phyloP scores from a whole-genome alignment of 2,113 vertebrate species.

The Gallinago media region DNA sequence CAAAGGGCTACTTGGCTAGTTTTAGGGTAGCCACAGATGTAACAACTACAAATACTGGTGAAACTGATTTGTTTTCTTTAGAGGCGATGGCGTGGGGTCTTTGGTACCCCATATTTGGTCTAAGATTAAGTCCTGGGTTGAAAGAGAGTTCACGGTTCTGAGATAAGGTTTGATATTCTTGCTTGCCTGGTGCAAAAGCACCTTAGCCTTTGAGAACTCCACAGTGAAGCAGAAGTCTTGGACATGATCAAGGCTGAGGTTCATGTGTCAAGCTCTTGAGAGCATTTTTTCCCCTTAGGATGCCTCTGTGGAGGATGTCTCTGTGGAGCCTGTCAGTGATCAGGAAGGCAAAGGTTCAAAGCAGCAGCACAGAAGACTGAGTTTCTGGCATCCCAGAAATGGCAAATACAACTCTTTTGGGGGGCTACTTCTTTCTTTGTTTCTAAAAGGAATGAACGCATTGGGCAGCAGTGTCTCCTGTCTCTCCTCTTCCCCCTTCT shows the following conservation, averaged over 20 bases:
- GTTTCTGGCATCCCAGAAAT: not conserved
- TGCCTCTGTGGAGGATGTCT: not conserved
- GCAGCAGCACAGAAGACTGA: not conserved
- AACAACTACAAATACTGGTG: not conserved
- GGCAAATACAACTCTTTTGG: not conserved
- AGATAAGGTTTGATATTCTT: not conserved
- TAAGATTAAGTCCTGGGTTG: not conserved
- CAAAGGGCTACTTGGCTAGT: not conserved
- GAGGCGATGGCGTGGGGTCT: not conserved
- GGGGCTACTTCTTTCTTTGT: not conserved
- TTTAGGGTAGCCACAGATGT: not conserved
- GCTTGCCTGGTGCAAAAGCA: not conserved
- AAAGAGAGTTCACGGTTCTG: not conserved
- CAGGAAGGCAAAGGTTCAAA: not conserved
- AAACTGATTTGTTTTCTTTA: not conserved
- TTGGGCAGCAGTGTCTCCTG: not conserved
- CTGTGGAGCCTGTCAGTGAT: not conserved
- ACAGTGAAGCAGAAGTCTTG: not conserved
- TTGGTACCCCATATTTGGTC: not conserved
- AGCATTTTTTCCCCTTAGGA: not conserved
- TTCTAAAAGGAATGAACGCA: not conserved
- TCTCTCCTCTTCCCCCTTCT: not conserved
- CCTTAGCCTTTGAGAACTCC: not conserved
- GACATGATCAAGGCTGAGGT: not conserved
- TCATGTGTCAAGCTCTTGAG: not conserved